Evolutionary conservation across 1,140 invertebrate genomes (phyloP).

Genomic region (Drosophila pseudoananassae): DNA sequence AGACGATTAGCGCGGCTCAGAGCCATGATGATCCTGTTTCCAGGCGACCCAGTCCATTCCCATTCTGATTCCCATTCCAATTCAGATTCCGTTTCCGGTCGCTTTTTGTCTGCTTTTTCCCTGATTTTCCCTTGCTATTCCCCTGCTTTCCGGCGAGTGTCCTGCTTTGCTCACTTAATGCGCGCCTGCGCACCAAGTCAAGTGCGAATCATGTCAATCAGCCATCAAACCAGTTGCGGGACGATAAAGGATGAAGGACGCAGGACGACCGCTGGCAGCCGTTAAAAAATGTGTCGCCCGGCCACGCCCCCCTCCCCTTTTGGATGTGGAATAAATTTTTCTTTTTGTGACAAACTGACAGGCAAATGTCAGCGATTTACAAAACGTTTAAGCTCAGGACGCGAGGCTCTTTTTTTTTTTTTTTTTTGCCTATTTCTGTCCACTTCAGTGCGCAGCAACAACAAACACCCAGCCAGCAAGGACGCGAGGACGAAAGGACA

Average conservation of each 20-base stretch:
- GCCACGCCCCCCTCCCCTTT: conserved; percentile 30
- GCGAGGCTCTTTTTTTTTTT: conserved; percentile 45
- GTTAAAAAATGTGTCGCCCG: conserved; percentile 57
- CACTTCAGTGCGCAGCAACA: conserved; percentile 73
- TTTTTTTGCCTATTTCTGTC: conserved; percentile 36
- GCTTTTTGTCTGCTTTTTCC: conserved; percentile 13
- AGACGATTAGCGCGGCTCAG: conserved; percentile 65
- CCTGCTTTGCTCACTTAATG: conserved; percentile 53
- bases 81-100: conserved; percentile 23
- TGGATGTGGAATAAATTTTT: not conserved
- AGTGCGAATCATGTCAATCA: conserved; percentile 79
- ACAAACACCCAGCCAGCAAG: conserved; percentile 31
- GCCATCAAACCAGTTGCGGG: conserved; percentile 27
- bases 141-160: conserved; percentile 1
- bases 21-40: conserved; percentile 35
- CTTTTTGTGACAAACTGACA: conserved; percentile 67
- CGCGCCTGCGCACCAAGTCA: conserved; percentile 71
- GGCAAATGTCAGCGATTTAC: conserved; percentile 77
- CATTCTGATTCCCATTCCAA: conserved; percentile 17
- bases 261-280: conserved; percentile 18
- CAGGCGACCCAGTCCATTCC: conserved; percentile 7
- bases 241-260: conserved; percentile 2
- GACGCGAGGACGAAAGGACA: not conserved
- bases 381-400: conserved; percentile 70
- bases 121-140: conserved; percentile 12